Base-by-base conservation (phyloP, 2,113 vertebrate genomes). In the Mus pahari region DNA sequence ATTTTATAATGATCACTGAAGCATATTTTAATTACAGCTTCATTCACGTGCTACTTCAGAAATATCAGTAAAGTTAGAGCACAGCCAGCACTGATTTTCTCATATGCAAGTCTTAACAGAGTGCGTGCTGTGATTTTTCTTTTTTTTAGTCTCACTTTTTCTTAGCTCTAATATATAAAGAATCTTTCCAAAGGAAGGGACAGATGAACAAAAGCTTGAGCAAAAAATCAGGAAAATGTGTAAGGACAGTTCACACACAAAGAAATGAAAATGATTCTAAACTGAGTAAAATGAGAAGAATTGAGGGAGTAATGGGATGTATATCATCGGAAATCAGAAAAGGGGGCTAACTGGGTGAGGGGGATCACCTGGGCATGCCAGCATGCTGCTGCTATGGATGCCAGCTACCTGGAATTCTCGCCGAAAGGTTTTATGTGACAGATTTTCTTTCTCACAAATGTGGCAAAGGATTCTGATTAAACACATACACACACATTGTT, bases 81-180 rank as follows among this genome's bases (percentile, higher is more conserved):
- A 64, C 81, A 78, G 7, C 28, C 84, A 24, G 39, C 48, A 91
- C 6, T 93, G 48, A 62, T 89, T 70, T 16, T 84, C 2, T 90
- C 48, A 62, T 19, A 26, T 60, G 24, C 1, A 42, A 73, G 22
- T 79, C 58, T 91, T 78, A 39, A 81, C 39, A 92, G 4, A 77
- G 31, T 10, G 71, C 68, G 28, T 92, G 33, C 39, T 94, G 7
- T 86, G 28, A 36, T 33, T 94, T 53, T 84, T 91, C 33, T n/a
- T 16, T 71, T 31, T 94, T 71, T 26, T 33, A 10, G 20, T 74
- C 10, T 89, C 3, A 89, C 83, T 91, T 5, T 62, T 68, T 68
- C 89, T 95, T 70, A 68, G 90, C 78, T 58, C 50, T 94, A 77
- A 68, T 75, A 55, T 17, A 45, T 66, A 50, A 70, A 60, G 66